A percentile compares a stretch with the other conserved stretches of the same genome.
Conservation (phyloP, 2,797 vertebrate genomes). For the Falco peregrinus region DNA sequence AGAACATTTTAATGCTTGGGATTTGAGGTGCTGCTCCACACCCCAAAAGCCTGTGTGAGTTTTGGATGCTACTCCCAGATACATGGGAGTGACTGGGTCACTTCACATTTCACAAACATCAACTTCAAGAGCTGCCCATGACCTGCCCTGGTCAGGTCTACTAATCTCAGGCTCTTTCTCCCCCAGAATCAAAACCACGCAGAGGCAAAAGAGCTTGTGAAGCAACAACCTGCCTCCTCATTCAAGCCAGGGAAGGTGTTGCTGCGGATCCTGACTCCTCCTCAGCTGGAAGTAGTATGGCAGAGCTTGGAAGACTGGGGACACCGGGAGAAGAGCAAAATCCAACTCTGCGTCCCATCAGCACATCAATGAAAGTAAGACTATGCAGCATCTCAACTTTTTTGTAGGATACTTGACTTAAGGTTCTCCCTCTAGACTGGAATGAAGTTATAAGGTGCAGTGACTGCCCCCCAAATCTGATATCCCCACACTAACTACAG, state of each 20-base stretch:
- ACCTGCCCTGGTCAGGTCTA: background rate
- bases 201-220: background rate
- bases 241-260: background rate
- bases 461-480: background rate
- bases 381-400: fast-evolving
- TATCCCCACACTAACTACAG: background rate
- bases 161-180: background rate
- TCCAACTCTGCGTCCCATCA: background rate
- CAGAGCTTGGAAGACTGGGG: background rate
- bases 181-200: background rate
- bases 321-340: background rate
- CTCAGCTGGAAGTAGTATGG: background rate
- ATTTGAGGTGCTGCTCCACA: background rate
- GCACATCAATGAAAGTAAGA: background rate
- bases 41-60: background rate
- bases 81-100: background rate
- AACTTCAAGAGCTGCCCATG: background rate
- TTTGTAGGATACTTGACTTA: background rate
- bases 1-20: background rate
- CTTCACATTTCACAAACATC: background rate
- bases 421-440: background rate
- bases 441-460: background rate
- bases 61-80: background rate
- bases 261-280: background rate
- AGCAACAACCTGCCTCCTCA: background rate